Evolutionary conservation across 2,113 vertebrate species (phyloP), one percentile per base, ranked within the genome.

Genomic region (Oplegnathus fasciatus): DNA sequence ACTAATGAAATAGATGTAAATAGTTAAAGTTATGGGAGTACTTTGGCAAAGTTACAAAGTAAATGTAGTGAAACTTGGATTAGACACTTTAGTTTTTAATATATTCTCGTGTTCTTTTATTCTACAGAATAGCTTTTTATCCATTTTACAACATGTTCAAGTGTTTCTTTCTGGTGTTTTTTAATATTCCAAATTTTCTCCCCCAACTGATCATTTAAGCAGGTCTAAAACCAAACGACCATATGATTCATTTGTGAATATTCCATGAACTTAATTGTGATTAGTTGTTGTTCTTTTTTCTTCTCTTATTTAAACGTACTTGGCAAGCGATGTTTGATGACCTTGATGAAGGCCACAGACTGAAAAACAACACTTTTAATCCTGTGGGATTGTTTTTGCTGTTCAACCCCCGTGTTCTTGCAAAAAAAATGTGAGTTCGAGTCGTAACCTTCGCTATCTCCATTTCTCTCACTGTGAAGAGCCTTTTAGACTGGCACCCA

Each of bases 401-500:
- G 34, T 13, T 40, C 32, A n/a, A 10, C 37, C 62, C 34, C 6
- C 17, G 30, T 61, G 58, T 6, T 50, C 18, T 20, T 7, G 46
- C 4, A 48, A 48, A 37, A 37, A 37, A 6, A 46, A 46, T 6
- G 48, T 8, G 61, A 28, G 58, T 58, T 77, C 0, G 4, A 66
- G 62, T 28, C 26, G 3, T 26, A 67, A 0, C 37, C 78, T 50
- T 73, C 1, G 0, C 72, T 2, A 22, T 78, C 60, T 55, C 28
- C 26, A 9, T 1, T 32, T 0, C 64, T 40, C 48, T 75, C 32
- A 1, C 55, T 68, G 52, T n/a, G 54, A 30, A 18, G 28, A 54
- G 37, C 70, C 44, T 69, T 28, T 32, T 32, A 83, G 17, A 61
- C 62, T 22, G 30, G 70, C 52, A 50, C 32, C 58, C 34, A 13